Conservation (phyloP, 2,888 invertebrate species). For the Tetragnatha montana region DNA sequence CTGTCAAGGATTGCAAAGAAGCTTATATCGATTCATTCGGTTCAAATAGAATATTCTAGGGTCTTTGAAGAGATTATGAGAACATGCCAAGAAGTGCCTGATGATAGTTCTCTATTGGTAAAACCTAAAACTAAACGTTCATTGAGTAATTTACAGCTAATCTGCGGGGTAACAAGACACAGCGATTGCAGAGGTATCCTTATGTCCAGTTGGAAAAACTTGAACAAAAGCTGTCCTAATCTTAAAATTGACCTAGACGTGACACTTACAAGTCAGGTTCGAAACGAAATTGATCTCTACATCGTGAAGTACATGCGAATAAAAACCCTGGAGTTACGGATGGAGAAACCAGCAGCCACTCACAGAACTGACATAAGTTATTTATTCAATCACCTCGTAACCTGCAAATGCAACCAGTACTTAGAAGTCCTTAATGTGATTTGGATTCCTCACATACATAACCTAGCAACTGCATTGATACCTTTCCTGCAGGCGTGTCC, state of each 20-base stretch:
- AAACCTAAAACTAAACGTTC: not conserved
- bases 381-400: not conserved
- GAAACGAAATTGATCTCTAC: not conserved
- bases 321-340: not conserved
- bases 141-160: not conserved
- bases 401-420: not conserved
- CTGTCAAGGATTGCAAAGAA: not conserved
- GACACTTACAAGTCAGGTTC: not conserved
- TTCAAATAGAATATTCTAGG: not conserved
- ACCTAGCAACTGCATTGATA: not conserved
- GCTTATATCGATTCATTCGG: not conserved
- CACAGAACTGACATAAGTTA: not conserved
- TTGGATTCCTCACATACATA: not conserved
- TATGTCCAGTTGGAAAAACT: not conserved
- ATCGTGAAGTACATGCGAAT: not conserved
- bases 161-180: not conserved
- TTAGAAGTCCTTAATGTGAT: conserved; percentile 4
- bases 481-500: conserved; percentile 3
- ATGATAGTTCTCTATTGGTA: not conserved
- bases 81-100: not conserved
- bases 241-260: not conserved
- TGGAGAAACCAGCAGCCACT: not conserved
- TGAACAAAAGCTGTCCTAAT: not conserved
- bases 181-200: not conserved
- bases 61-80: not conserved